phyloP scores from a whole-genome alignment of 2,113 vertebrate genomes.

The Regulus satrapa region DNA sequence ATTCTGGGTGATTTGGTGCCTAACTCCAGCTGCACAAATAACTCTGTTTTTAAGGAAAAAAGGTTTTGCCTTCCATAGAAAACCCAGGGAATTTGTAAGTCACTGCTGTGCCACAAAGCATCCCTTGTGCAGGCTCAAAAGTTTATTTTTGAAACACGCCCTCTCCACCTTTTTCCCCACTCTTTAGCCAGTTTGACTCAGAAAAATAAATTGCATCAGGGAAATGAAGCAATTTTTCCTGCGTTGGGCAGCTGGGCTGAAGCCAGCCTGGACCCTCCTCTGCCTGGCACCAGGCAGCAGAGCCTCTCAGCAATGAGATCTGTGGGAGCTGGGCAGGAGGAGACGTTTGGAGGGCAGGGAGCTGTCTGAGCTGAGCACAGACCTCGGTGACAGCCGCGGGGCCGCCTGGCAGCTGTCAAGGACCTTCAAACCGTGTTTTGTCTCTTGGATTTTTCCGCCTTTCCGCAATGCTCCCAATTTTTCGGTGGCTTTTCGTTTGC shows the following conservation, averaged over 20 bases:
- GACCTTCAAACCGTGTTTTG: background rate
- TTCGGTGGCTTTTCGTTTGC: background rate
- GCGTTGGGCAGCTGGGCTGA: background rate
- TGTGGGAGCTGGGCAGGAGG: background rate
- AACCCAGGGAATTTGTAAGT: background rate
- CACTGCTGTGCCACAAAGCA: background rate
- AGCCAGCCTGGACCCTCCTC: background rate
- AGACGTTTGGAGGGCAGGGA: background rate
- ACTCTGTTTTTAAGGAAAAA: background rate
- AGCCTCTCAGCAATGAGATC: background rate
- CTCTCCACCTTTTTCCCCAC: background rate
- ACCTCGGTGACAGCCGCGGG: fast-evolving
- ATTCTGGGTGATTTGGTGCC: background rate
- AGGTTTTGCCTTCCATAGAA: background rate
- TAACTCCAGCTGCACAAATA: background rate
- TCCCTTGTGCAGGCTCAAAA: background rate
- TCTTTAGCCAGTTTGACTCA: background rate
- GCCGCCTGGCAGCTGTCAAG: background rate
- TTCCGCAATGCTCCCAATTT: background rate
- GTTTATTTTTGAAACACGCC: background rate
- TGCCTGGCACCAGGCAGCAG: background rate
- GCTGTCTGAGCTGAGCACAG: background rate
- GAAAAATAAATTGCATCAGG: background rate
- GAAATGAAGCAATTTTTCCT: background rate
- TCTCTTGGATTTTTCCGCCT: background rate